Conservation (phyloP, 2,113 vertebrate genomes). For the Panthera leo region DNA sequence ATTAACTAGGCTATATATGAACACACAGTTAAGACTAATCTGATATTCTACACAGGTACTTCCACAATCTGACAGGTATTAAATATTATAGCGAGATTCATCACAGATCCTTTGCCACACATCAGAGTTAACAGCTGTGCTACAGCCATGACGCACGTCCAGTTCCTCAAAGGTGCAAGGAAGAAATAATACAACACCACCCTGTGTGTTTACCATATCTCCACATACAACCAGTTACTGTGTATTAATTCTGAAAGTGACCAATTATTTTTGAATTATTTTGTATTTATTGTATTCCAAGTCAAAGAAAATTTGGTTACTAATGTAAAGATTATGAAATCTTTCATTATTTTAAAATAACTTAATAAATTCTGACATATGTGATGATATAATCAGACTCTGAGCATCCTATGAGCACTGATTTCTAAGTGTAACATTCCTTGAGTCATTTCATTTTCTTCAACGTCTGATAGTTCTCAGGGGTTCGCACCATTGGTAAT, state of each 20-base stretch:
- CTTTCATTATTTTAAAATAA: conserved; percentile 20
- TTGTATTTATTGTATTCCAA: neutral
- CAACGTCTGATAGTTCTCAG: neutral
- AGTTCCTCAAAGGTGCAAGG: neutral
- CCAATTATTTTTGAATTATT: neutral
- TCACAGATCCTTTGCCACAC: neutral
- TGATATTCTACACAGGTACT: neutral
- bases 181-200: neutral
- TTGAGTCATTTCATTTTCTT: neutral
- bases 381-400: neutral
- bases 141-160: neutral
- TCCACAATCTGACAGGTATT: neutral
- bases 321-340: conserved; percentile 29
- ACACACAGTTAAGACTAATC: neutral
- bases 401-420: neutral
- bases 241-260: neutral
- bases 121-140: neutral
- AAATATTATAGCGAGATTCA: neutral
- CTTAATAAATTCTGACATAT: neutral
- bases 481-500: neutral
- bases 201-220: neutral
- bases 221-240: neutral
- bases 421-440: neutral
- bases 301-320: conserved; percentile 27
- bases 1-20: neutral